Evolutionary conservation across 2,797 vertebrate species (phyloP), one percentile per base, ranked within the genome.

Genomic region (Sebastes reedi): DNA sequence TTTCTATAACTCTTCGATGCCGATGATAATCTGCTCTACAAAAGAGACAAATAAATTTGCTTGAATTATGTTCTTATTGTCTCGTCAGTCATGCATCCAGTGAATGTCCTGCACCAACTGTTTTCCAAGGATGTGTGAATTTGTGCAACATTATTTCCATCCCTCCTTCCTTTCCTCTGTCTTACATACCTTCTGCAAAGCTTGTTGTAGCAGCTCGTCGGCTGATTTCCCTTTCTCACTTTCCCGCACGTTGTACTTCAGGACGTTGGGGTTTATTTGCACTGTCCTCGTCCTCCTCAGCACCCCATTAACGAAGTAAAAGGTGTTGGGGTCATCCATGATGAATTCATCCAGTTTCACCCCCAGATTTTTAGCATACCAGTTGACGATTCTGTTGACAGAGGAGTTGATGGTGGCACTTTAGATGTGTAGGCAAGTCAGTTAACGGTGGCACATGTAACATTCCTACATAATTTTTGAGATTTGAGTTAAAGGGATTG

Each of bases 301-400:
- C 3, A 52, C 4, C 18, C 91, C 88, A 0, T 93, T 92, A 20
- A 95, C 29, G 34, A 92, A 82, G 82, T 92, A 94, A 78, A 94
- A 96, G 3, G 95, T 94, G 24, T 96, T 95, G 8, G 6, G 11
- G 56, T 95, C 72, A 0, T 83, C 67, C 27, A 94, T 82, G 61
- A 67, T 4, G 58, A 96, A 96, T 1, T 29, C 5, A 55, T 91
- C 90, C 12, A 95, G 25, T 7, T 81, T 8, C n/a, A 96, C 39
- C 1, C 78, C 81, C 20, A 96, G 67, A 30, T 59, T 2, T 0
- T 70, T 0, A 0, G n/a, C 39, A 50, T 78, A 80, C 76, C 74
- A 80, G 8, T 0, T 70, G 25, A 82, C 67, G 0, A 89, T 84
- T 0, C 88, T 89, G 67, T 54, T 1, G 18, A 69, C 2, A 60